Evolutionary conservation across 1,140 invertebrate species (phyloP), one percentile per base, ranked within the genome.

Genomic region (Oryctes rhinoceros): DNA sequence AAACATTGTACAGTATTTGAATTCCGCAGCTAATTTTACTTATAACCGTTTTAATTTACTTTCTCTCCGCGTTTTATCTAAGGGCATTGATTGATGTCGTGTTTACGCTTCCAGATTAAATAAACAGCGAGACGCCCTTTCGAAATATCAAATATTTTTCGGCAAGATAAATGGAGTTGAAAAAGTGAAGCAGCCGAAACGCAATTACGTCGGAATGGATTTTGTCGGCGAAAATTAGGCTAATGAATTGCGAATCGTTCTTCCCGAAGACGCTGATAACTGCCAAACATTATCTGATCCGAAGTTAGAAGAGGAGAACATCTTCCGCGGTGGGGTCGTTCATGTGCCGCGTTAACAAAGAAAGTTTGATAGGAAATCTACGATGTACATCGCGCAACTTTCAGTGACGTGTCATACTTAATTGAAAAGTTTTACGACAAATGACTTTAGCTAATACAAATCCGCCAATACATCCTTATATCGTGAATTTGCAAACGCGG

Each of bases 401-500:
- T 67, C 6, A 24, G 1, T 67, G 20, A 18, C 65, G 65, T 67
- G 65, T 35, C 65, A 67, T 35, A 24, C 5, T 67, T 67, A 67
- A 67, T 67, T 67, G 65, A 67, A 67, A 67, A 67, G 65, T 67
- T 67, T 35, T 24, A 67, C 65, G 65, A 67, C 65, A 67, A 67
- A 67, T 67, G 65, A 67, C 30, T 18, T n/a, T 4, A 6, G 65
- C 24, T 35, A 11, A 4, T 67, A 18, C 13, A 53, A 53, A 53
- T 53, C n/a, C n/a, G 49, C 39, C 39, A 44, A 44, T 44, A 44
- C 9, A 44, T 7, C 39, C 9, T 44, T 44, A 44, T 44, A 7
- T 44, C 39, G 0, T 44, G 39, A 44, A 44, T 44, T 10, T 44
- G 9, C 39, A 44, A 44, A 44, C 5, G 5, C 39, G 5, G 9